These are phyloP conservation scores for Tangara arthus DNA, from an alignment of 2,797 vertebrate species.

Conservation along the genomic window DNA sequence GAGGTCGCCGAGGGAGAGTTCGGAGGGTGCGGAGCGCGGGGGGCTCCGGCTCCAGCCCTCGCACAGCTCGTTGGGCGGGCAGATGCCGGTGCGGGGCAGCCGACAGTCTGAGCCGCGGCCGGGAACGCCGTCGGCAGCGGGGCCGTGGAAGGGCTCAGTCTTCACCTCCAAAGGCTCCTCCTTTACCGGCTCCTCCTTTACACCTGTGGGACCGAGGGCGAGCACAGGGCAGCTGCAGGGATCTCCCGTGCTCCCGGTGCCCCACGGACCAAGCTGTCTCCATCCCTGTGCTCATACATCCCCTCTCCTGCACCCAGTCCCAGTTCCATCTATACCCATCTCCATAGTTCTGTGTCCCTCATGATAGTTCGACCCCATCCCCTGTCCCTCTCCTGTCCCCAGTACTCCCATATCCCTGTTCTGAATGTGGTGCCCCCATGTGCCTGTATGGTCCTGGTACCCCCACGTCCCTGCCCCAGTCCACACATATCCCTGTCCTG, in stretches of 20 bases:
- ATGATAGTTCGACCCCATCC: neutral
- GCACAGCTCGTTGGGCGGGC: neutral
- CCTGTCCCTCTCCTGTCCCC: neutral
- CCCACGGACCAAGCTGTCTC: neutral
- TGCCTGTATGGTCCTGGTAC: neutral
- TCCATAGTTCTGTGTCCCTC: neutral
- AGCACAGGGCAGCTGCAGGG: neutral
- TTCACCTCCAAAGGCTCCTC: constrained; percentile 50
- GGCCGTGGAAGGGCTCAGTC: neutral
- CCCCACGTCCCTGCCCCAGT: accelerated
- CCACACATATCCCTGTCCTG: neutral
- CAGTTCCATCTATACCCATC: neutral
- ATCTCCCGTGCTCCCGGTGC: neutral
- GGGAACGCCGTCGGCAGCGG: neutral
- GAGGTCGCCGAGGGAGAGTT: neutral
- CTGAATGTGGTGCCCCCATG: neutral
- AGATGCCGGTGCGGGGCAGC: neutral
- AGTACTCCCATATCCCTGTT: neutral
- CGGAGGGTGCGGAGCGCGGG: neutral
- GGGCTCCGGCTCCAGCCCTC: constrained; percentile 26
- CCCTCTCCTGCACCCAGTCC: neutral
- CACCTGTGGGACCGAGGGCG: neutral
- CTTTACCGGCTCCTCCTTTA: constrained; percentile 47
- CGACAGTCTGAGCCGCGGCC: neutral
- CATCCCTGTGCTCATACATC: neutral